Conservation (phyloP, 2,797 vertebrate species). For the Allenopithecus nigroviridis region DNA sequence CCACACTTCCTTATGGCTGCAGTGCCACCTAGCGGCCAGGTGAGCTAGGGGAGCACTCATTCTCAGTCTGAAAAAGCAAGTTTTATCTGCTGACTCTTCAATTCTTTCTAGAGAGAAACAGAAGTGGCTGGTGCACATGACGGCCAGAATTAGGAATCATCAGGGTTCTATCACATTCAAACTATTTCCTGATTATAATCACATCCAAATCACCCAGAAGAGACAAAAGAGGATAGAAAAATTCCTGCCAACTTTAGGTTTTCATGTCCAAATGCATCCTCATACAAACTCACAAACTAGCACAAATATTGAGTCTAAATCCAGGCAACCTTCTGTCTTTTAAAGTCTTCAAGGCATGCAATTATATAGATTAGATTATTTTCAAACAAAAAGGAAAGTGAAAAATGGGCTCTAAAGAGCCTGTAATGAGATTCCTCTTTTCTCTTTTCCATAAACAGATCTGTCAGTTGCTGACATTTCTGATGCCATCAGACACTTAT, state of each 20-base stretch:
- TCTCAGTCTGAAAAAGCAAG: not conserved
- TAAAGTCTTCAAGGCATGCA: not conserved
- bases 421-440: constrained; percentile 63
- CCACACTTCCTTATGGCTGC: constrained; percentile 56
- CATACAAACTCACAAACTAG: constrained; percentile 35
- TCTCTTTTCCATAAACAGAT: constrained; percentile 55
- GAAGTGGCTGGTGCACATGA: constrained; percentile 21
- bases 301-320: not conserved
- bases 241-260: constrained; percentile 67
- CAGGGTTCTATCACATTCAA: constrained; percentile 27
- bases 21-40: constrained; percentile 83
- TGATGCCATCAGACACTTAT: constrained; percentile 66
- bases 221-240: constrained; percentile 43
- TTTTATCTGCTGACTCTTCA: not conserved
- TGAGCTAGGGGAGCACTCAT: constrained; percentile 27
- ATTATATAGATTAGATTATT: constrained; percentile 26
- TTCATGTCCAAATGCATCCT: constrained; percentile 80
- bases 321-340: not conserved
- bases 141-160: constrained; percentile 49
- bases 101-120: not conserved
- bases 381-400: constrained; percentile 14
- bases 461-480: constrained; percentile 53
- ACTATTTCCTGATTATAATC: constrained; percentile 60
- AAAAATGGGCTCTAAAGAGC: constrained; percentile 41
- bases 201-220: constrained; percentile 44